Conservation (phyloP, 2,888 invertebrate species). For the Neoaliturus tenellus region DNA sequence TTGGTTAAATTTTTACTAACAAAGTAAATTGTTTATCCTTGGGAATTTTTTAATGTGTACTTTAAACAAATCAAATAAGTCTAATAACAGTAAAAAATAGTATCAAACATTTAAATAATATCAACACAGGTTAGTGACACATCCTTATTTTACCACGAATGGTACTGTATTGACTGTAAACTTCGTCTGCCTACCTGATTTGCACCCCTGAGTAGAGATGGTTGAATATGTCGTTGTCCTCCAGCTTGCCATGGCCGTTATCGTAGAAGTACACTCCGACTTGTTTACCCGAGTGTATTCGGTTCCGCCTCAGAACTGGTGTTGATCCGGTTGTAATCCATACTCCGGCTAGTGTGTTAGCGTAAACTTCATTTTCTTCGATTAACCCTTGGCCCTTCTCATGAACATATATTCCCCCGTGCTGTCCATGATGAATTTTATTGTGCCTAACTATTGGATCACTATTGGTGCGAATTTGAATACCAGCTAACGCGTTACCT, state of each 20-base stretch:
- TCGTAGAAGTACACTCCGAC: slow-evolving; percentile 99
- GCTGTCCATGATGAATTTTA: slow-evolving; percentile 99
- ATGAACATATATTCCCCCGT: slow-evolving; percentile 99
- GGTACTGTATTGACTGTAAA: too few relatives aligned
- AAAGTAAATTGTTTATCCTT: too few relatives aligned
- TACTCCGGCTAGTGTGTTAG: slow-evolving; percentile 92
- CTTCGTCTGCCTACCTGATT: slow-evolving; percentile 82
- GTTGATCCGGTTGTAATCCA: slow-evolving; percentile 97
- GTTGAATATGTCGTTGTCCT: slow-evolving; percentile 99
- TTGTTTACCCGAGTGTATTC: slow-evolving; percentile 99
- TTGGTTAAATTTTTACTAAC: too few relatives aligned
- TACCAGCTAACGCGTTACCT: slow-evolving; percentile 97
- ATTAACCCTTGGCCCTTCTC: slow-evolving; percentile 99
- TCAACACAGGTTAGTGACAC: too few relatives aligned
- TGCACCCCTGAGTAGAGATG: slow-evolving; percentile 99
- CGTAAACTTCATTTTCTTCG: slow-evolving; percentile 98
- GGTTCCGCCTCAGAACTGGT: slow-evolving; percentile 95
- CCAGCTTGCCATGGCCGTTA: slow-evolving; percentile 98
- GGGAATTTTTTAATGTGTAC: too few relatives aligned
- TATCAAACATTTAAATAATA: too few relatives aligned
- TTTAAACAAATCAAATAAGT: too few relatives aligned
- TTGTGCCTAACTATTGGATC: slow-evolving; percentile 99
- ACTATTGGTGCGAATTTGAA: slow-evolving; percentile 98
- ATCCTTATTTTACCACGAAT: too few relatives aligned
- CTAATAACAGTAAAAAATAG: too few relatives aligned